Conservation (phyloP, 2,797 vertebrate species). For the Podarcis siculus region DNA sequence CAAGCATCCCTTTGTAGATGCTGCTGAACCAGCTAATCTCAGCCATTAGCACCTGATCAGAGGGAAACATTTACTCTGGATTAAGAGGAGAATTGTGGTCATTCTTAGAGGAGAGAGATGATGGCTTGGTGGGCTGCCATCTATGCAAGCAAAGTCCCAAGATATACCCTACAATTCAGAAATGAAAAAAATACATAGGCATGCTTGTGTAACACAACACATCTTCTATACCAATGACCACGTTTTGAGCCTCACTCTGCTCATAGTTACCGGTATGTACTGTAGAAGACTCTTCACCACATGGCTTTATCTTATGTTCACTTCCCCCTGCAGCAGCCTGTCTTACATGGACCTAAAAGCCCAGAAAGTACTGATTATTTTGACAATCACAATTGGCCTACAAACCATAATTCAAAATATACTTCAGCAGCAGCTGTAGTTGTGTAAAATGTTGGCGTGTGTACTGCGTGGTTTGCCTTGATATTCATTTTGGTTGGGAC, state of each 20-base stretch:
- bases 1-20: conserved; percentile 46
- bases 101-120: neutral
- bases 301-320: neutral
- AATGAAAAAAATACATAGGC: neutral
- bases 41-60: conserved; percentile 57
- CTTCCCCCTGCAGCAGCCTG: neutral
- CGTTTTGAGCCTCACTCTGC: neutral
- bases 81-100: conserved; percentile 27
- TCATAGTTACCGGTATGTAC: neutral
- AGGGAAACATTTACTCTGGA: conserved; percentile 42
- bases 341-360: neutral
- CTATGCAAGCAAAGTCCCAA: conserved; percentile 37
- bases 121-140: conserved; percentile 37
- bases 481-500: neutral
- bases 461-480: neutral
- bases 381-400: neutral
- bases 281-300: neutral
- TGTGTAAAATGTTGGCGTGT: neutral
- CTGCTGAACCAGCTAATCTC: conserved; percentile 65
- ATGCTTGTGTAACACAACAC: neutral
- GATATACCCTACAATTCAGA: neutral
- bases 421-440: neutral
- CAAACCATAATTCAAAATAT: neutral
- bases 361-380: neutral
- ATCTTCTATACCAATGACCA: neutral